Evolutionary conservation across 64 coral and sea anemone species (phyloP).

Genomic region (Stylophora pistillata): DNA sequence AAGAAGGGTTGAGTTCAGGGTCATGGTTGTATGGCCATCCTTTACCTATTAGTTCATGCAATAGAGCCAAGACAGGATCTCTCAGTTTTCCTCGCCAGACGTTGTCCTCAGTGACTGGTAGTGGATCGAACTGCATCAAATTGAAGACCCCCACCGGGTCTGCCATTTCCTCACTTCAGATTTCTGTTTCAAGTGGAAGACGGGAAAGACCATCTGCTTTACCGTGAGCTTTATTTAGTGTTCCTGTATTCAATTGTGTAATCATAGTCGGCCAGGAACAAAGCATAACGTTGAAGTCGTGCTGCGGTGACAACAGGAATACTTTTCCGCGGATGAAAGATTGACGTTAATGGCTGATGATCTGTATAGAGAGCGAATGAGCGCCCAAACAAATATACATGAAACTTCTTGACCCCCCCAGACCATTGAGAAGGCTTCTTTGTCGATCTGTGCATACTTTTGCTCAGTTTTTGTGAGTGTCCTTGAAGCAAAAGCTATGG

Average conservation of each 20-base stretch:
- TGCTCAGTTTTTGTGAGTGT: background rate
- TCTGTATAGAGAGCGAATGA: conserved; percentile 30
- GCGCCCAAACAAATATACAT: conserved; percentile 15
- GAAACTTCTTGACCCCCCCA: conserved; percentile 42
- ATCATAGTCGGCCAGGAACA: conserved; percentile 43
- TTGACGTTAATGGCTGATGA: conserved; percentile 51
- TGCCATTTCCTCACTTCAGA: background rate
- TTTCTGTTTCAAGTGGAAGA: background rate
- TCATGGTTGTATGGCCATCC: conserved; percentile 8
- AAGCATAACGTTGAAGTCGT: background rate
- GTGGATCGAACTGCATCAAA: conserved; percentile 26
- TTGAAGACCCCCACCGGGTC: conserved; percentile 31
- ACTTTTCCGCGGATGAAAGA: conserved; percentile 30
- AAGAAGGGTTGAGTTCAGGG: background rate
- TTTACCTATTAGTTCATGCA: background rate
- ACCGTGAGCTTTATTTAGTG: conserved; percentile 30
- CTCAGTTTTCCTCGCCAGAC: background rate
- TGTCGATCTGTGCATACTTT: background rate
- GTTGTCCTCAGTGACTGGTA: conserved; percentile 13
- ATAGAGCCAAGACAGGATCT: background rate
- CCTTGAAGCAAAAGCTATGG: background rate
- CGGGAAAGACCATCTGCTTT: conserved; percentile 25
- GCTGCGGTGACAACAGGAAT: conserved; percentile 25
- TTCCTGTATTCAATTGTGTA: conserved; percentile 33
- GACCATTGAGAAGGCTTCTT: conserved; percentile 32